Evolutionary conservation across 2,888 invertebrate species (phyloP), one percentile per base, ranked within the genome.

Genomic region (Vannuccia rotundouncinata): DNA sequence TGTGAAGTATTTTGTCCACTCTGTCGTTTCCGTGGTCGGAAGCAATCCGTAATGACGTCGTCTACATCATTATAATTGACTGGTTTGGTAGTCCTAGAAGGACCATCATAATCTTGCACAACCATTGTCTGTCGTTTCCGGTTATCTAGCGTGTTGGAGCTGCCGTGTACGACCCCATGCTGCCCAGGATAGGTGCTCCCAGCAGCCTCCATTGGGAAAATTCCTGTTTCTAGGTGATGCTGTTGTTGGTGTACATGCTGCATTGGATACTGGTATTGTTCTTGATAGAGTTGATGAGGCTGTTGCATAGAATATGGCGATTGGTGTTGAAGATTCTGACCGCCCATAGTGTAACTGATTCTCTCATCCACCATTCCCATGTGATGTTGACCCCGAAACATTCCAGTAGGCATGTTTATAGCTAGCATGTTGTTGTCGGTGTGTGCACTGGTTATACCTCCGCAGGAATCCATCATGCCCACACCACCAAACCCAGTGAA

Each of bases 371-470:
- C 28, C 10, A 29, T 74, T 31, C 31, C 27, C 77, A 45, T 29
- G 27, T 77, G 77, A 13, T 29, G 45, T 17, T 17, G 10, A 10
- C 45, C 45, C 45, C 45, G 45, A 17, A 45, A 45, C 45, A 45
- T 45, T 17, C 45, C 45, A 2, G 25, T 27, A 22, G 25, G 2
- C 10, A 22, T 66, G 2, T 22, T 66, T 5, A 2, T 22, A 17
- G 66, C 25, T 5, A 22, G 66, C 66, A 66, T 66, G 22, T 22
- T 66, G 30, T 78, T 59, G 27, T 78, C 60, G 29, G 45, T 59
- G 60, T 78, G 78, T 28, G 78, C 78, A 28, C 78, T 60, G n/a
- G 28, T 28, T 10, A 78, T 78, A 27, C 66, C 66, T 17, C 66
- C 66, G 25, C 66, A 66, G 22, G 66, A 66, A 22, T 5, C 66